These are phyloP conservation scores for Phycodurus eques DNA, from an alignment of 2,113 vertebrate genomes.

Conservation along the genomic window DNA sequence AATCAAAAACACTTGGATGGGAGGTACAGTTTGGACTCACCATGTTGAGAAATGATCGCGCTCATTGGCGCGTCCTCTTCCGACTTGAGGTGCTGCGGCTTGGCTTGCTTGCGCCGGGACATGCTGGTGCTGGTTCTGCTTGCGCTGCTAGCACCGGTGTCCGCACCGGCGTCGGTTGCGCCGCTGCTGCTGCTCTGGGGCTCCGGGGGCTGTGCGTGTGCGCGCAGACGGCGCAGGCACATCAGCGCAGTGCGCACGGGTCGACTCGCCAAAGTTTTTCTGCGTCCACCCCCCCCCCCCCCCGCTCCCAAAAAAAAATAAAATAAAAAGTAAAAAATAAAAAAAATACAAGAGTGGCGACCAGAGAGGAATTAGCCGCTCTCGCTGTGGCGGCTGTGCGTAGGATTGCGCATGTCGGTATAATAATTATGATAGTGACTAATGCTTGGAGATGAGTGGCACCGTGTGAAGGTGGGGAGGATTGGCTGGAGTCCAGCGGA, in stretches of 20 bases:
- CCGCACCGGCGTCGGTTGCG: slow-evolving; percentile 40
- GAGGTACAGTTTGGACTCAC: slow-evolving; percentile 70
- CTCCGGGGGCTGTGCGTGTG: slow-evolving; percentile 46
- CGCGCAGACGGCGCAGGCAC: slow-evolving; percentile 83
- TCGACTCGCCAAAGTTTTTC: slow-evolving; percentile 6
- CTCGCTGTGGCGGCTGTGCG: slow-evolving; percentile 69
- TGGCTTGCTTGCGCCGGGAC: slow-evolving; percentile 99
- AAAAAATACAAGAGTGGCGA: slow-evolving; percentile 22
- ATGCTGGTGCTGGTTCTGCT: slow-evolving; percentile 77
- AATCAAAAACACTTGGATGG: slow-evolving; percentile 1
- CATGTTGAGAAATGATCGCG: slow-evolving; percentile 87
- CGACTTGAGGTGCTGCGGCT: slow-evolving; percentile 97
- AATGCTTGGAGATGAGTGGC: slow-evolving; percentile 91
- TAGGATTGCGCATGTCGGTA: slow-evolving; percentile 88
- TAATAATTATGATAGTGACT: slow-evolving; percentile 96
- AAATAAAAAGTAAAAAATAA: slow-evolving; percentile 11
- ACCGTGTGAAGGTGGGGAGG: slow-evolving; percentile 70
- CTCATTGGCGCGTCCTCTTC: slow-evolving; percentile 87
- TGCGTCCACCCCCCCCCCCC: background rate
- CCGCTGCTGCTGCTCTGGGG: slow-evolving; percentile 32
- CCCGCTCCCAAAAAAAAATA: slow-evolving; percentile 27
- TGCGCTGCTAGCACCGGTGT: slow-evolving; percentile 71
- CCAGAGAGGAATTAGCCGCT: slow-evolving; percentile 66
- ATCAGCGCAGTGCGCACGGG: slow-evolving; percentile 79
- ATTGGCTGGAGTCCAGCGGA: slow-evolving; percentile 87